phyloP scores from a whole-genome alignment of 1,140 invertebrate species.

The Dreissena polymorpha region DNA sequence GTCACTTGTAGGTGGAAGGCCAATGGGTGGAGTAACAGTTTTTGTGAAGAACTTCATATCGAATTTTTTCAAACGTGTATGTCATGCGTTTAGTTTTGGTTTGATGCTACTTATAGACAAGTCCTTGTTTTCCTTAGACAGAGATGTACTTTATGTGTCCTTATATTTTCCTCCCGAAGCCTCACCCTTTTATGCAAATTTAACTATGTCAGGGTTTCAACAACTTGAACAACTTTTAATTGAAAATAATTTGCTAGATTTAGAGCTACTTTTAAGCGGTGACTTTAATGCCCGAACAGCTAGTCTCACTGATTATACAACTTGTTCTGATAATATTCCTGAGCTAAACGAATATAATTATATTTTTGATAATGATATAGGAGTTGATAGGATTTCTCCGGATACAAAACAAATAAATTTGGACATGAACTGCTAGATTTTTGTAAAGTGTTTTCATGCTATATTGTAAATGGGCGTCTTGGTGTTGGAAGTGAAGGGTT shows the following conservation, averaged over 20 bases:
- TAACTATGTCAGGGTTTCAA: neutral
- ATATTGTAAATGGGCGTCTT: too few species aligned
- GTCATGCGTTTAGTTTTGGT: constrained; percentile 25
- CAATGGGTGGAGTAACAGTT: constrained; percentile 28
- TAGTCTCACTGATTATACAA: too few species aligned
- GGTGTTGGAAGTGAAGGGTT: too few species aligned
- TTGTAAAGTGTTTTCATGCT: too few species aligned
- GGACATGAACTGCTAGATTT: too few species aligned
- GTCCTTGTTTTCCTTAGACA: neutral
- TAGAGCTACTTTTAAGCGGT: neutral
- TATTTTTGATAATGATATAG: too few species aligned
- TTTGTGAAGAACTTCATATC: neutral
- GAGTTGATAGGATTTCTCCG: too few species aligned
- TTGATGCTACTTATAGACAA: constrained; percentile 26
- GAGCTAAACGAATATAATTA: too few species aligned
- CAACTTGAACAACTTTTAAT: neutral
- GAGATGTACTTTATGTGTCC: constrained; percentile 20
- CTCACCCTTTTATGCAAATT: constrained; percentile 25
- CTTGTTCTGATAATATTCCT: too few species aligned
- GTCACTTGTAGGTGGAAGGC: constrained; percentile 14
- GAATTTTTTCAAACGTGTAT: constrained; percentile 1
- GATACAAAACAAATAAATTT: too few species aligned
- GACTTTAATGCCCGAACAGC: too few species aligned
- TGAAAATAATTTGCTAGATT: neutral
- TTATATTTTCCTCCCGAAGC: constrained; percentile 19